Evolutionary conservation across 2,888 invertebrate species (phyloP).

Genomic region (Ichneumon xanthorius): DNA sequence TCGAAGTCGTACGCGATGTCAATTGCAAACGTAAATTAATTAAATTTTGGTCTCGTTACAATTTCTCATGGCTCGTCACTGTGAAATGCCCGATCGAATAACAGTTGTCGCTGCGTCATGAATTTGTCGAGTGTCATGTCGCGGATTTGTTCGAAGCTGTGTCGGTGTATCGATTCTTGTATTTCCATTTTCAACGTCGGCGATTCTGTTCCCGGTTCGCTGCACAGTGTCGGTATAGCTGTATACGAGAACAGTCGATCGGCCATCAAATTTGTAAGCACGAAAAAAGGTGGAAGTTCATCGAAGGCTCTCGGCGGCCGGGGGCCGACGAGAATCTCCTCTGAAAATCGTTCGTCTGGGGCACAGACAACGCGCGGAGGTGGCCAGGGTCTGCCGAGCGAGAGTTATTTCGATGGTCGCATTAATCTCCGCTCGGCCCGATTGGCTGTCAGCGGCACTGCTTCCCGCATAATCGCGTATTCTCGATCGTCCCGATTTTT

Average conservation of each 20-base stretch:
- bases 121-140: background rate
- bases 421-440: constrained; percentile 73
- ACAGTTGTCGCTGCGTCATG: background rate
- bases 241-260: background rate
- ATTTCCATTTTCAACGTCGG: background rate
- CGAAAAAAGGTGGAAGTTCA: background rate
- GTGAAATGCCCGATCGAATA: background rate
- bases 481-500: constrained; percentile 63
- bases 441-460: constrained; percentile 74
- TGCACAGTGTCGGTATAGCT: background rate
- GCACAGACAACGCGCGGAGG: constrained; percentile 52
- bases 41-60: no score
- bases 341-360: constrained; percentile 42
- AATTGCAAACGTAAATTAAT: background rate
- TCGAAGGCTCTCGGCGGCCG: background rate
- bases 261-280: background rate
- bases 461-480: constrained; percentile 69
- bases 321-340: background rate
- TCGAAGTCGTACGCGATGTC: background rate
- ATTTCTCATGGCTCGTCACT: no score
- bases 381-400: constrained; percentile 54
- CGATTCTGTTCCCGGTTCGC: background rate
- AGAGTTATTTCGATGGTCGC: constrained; percentile 70
- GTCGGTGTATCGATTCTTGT: background rate
- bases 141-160: background rate